These are phyloP conservation scores for Bombus pascuorum DNA, from an alignment of 1,140 invertebrate species.

Conservation along the genomic window DNA sequence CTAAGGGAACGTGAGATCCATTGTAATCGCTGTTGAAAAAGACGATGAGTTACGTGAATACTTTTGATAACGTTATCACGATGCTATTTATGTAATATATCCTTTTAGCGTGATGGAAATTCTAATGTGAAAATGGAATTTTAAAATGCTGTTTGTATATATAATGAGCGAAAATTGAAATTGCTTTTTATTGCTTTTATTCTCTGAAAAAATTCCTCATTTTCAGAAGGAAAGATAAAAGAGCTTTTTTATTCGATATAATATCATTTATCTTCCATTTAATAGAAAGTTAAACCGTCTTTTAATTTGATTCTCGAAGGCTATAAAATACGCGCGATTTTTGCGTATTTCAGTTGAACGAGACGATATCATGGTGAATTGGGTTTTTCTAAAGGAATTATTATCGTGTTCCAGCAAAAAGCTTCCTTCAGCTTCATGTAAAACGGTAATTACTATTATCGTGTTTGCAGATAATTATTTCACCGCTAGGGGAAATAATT, in stretches of 20 bases:
- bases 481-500: not conserved
- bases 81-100: not conserved
- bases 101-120: not conserved
- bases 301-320: not conserved
- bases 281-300: not conserved
- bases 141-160: not conserved
- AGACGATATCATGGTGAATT: not conserved
- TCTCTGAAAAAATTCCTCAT: not conserved
- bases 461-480: not conserved
- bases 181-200: not conserved
- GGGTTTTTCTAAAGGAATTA: not conserved
- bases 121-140: not conserved
- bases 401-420: not conserved
- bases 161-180: not conserved
- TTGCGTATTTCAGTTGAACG: not conserved
- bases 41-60: conserved; percentile 1
- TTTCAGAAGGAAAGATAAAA: not conserved
- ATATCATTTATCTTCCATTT: not conserved
- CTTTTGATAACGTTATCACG: not conserved
- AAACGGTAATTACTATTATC: not conserved
- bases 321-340: not conserved
- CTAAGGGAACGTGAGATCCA: conserved; percentile 35
- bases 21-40: conserved; percentile 6
- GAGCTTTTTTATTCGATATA: too few relatives aligned
- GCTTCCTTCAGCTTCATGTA: not conserved